These are phyloP conservation scores for Camarhynchus parvulus DNA, from an alignment of 2,113 vertebrate genomes.

Conservation along the genomic window DNA sequence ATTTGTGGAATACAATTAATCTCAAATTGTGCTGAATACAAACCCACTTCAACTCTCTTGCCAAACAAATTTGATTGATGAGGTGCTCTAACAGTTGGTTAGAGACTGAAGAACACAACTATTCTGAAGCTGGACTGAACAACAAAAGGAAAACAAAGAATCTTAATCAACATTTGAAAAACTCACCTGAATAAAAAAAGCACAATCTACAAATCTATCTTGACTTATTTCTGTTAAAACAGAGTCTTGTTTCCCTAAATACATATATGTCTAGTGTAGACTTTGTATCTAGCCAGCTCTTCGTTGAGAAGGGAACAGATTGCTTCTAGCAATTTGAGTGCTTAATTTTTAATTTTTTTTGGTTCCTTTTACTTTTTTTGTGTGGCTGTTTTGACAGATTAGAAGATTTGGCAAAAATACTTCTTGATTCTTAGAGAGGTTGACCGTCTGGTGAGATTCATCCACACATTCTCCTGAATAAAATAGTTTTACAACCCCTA, in stretches of 20 bases:
- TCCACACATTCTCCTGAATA: not conserved
- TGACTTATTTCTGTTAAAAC: not conserved
- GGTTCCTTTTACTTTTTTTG: not conserved
- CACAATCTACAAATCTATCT: not conserved
- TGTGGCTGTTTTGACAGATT: not conserved
- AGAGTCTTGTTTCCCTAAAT: not conserved
- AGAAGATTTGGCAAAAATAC: not conserved
- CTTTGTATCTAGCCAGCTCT: not conserved
- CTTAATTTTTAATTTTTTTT: no score
- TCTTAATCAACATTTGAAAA: not conserved
- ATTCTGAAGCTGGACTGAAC: not conserved
- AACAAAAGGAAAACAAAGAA: conserved; percentile 8
- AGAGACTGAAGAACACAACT: not conserved
- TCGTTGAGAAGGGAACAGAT: not conserved
- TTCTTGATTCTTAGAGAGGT: not conserved
- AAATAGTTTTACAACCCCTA: not conserved
- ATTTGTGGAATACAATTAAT: not conserved
- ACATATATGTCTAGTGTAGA: not conserved
- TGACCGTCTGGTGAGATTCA: not conserved
- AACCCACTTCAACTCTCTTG: not conserved
- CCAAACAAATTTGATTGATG: conserved; percentile 26
- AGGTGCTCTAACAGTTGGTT: not conserved
- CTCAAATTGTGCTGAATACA: not conserved
- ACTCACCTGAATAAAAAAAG: not conserved
- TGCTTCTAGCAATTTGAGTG: not conserved